Percentiles rank a stretch among this genome's conserved stretches.
Evolutionary conservation across 1,140 invertebrate genomes (phyloP).

Genomic region (Cylas formicarius): DNA sequence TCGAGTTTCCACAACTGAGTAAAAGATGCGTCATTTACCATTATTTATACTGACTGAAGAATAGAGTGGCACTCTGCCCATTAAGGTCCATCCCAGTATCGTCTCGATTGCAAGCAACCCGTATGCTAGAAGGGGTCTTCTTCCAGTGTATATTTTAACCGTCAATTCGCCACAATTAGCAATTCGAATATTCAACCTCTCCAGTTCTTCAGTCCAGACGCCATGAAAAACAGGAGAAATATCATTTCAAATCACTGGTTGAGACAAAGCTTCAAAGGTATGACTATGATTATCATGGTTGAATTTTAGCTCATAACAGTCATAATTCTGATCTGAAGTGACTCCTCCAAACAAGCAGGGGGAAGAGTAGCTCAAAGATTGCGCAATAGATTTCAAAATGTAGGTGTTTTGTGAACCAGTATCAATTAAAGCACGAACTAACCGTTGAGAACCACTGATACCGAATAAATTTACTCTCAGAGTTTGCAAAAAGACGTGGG

Average conservation of each 20-base stretch:
- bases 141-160: slow-evolving; percentile 32
- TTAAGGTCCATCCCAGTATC: slow-evolving; percentile 30
- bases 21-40: slow-evolving; percentile 15
- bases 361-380: too few species aligned
- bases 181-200: slow-evolving; percentile 19
- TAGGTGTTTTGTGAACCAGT: slow-evolving; percentile 9
- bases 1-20: slow-evolving; percentile 31
- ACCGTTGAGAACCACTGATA: not conserved
- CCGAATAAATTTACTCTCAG: too few species aligned
- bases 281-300: too few species aligned
- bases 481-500: too few species aligned
- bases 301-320: too few species aligned
- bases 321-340: too few species aligned
- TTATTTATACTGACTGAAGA: not conserved
- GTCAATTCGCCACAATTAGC: slow-evolving; percentile 33
- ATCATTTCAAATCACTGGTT: too few species aligned
- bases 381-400: slow-evolving; percentile 3
- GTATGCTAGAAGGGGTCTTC: slow-evolving; percentile 6
- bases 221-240: too few species aligned
- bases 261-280: too few species aligned
- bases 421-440: slow-evolving; percentile 10
- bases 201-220: too few species aligned
- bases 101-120: slow-evolving; percentile 32
- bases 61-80: slow-evolving; percentile 19
- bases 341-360: too few species aligned